Percentiles rank a stretch among this genome's conserved stretches.
Evolutionary conservation across 2,888 invertebrate genomes (phyloP).

Genomic region (Liodrosophila aerea): DNA sequence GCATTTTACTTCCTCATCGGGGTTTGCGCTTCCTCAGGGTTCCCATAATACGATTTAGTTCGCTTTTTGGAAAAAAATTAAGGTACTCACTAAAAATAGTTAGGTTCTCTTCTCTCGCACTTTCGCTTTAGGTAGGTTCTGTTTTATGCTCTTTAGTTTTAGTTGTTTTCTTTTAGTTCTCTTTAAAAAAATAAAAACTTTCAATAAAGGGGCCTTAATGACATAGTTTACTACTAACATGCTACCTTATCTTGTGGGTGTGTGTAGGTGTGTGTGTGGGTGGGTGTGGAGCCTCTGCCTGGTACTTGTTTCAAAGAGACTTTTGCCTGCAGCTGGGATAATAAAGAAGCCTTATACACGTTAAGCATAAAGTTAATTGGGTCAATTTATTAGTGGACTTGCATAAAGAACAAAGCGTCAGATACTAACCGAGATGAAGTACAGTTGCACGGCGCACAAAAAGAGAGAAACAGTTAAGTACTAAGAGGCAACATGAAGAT

Average conservation of each 20-base stretch:
- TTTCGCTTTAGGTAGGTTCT: conserved; percentile 72
- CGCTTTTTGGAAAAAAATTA: conserved; percentile 64
- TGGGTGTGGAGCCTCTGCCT: conserved; percentile 25
- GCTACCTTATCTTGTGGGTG: conserved; percentile 37
- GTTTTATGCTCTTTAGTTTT: conserved; percentile 24
- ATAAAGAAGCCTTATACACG: conserved; percentile 23
- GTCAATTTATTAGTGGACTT: conserved; percentile 29
- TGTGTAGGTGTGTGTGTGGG: conserved; percentile 22
- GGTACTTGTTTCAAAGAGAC: conserved; percentile 35
- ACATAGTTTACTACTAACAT: conserved; percentile 62
- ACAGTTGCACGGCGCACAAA: too few species aligned
- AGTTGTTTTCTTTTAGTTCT: conserved; percentile 22
- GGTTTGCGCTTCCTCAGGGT: conserved; percentile 50
- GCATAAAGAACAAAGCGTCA: conserved; percentile 20
- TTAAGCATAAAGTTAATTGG: conserved; percentile 71
- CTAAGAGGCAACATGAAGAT: conserved; percentile 23
- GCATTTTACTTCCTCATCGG: conserved; percentile 31
- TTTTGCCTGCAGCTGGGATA: conserved; percentile 1
- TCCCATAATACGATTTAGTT: conserved; percentile 50
- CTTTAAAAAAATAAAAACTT: conserved; percentile 56
- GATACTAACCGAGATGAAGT: conserved; percentile 17
- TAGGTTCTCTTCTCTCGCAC: conserved; percentile 64
- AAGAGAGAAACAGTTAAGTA: conserved; percentile 7
- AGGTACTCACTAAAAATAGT: conserved; percentile 80
- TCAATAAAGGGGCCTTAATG: conserved; percentile 61